Evolutionary conservation across 2,888 invertebrate species (phyloP).

Genomic region (Acrocyrtus sp.): DNA sequence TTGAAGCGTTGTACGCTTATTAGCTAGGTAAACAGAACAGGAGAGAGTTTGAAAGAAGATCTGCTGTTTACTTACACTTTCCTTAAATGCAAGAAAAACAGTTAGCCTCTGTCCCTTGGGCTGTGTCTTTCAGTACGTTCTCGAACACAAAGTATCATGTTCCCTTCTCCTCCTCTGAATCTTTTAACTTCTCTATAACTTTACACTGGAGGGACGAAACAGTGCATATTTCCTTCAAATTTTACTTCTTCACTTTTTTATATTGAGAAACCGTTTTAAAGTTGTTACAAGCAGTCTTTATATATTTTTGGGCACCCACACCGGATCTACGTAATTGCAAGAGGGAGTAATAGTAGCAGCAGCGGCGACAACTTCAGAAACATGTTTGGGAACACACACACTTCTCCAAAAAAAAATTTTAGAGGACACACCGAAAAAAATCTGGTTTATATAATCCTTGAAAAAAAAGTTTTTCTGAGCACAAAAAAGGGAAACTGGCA

Average conservation of each 20-base stretch:
- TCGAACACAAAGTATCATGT: constrained; percentile 13
- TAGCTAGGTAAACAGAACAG: background rate
- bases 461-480: constrained; percentile 19
- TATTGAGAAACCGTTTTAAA: too few relatives aligned
- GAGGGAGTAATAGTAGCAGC: background rate
- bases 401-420: background rate
- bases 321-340: too few relatives aligned
- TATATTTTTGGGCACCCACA: too few relatives aligned
- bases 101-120: constrained; percentile 44
- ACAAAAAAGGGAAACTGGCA: constrained; percentile 9
- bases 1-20: too few relatives aligned
- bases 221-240: constrained; percentile 21
- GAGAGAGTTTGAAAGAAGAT: constrained; percentile 18
- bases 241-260: too few relatives aligned
- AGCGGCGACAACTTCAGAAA: constrained; percentile 9
- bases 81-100: constrained; percentile 46
- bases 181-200: too few relatives aligned
- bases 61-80: constrained; percentile 44
- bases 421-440: constrained; percentile 21
- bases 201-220: constrained; percentile 35
- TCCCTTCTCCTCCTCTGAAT: too few relatives aligned
- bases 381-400: too few relatives aligned
- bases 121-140: constrained; percentile 21
- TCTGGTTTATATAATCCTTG: constrained; percentile 41
- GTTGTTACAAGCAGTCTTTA: too few relatives aligned